A percentile compares a stretch with the other conserved stretches of the same genome.
Evolutionary conservation across 2,888 invertebrate species (phyloP).

Genomic region (Synergus umbraculus): DNA sequence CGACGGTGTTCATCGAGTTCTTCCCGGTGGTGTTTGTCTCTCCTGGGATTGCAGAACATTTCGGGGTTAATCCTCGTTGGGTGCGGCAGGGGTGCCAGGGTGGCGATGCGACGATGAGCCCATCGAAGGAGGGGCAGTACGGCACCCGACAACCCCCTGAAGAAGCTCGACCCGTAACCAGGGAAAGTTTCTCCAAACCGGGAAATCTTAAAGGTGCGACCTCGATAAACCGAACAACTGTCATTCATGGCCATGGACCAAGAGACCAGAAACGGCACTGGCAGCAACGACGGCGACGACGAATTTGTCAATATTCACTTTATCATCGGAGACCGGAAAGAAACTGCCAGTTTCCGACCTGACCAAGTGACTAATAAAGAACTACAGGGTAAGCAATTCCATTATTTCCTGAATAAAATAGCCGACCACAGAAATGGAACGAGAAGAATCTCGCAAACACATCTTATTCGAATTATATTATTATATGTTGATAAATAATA

Average conservation of each 20-base stretch:
- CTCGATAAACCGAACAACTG: conserved; percentile 46
- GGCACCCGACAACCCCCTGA: conserved; percentile 70
- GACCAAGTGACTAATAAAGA: conserved; percentile 73
- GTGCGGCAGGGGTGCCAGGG: conserved; percentile 61
- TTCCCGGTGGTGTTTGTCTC: conserved; percentile 47
- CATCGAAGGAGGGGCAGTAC: conserved; percentile 69
- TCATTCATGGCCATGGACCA: conserved; percentile 72
- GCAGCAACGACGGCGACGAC: conserved; percentile 66
- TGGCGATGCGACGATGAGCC: conserved; percentile 77
- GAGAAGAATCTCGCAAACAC: too few species aligned
- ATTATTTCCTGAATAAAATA: not conserved
- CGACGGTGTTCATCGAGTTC: conserved; percentile 47
- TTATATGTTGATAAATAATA: not conserved
- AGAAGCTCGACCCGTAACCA: conserved; percentile 50
- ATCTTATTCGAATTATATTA: too few species aligned
- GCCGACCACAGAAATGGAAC: not conserved
- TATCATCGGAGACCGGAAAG: conserved; percentile 70
- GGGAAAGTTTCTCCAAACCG: conserved; percentile 46
- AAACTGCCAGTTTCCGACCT: conserved; percentile 70
- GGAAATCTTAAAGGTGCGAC: conserved; percentile 40
- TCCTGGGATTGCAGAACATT: conserved; percentile 51
- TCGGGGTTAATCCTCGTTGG: conserved; percentile 49
- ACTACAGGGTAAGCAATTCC: conserved; percentile 69
- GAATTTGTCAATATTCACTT: conserved; percentile 71
- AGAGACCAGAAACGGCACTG: conserved; percentile 71